These are phyloP conservation scores for Cabera pusaria DNA, from an alignment of 2,888 invertebrate species.

Conservation along the genomic window DNA sequence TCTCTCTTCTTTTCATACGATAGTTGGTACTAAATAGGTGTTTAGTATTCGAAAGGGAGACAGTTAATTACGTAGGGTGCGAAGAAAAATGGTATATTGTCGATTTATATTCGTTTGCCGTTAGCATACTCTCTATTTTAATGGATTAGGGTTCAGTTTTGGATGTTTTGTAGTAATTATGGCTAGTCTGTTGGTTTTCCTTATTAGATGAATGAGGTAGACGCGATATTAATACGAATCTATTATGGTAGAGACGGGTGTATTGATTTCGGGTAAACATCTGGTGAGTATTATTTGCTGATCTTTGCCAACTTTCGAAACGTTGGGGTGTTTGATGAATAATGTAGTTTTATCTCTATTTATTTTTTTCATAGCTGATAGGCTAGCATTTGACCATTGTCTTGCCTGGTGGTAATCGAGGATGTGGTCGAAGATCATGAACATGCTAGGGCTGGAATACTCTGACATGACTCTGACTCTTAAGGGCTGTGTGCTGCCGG, in stretches of 20 bases:
- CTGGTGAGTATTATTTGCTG: constrained; percentile 16
- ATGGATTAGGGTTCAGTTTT: constrained; percentile 29
- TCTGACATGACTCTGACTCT: too few relatives aligned
- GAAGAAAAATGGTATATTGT: constrained; percentile 67
- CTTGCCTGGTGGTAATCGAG: too few relatives aligned
- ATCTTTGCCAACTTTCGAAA: constrained; percentile 7
- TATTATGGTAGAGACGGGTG: constrained; percentile 50
- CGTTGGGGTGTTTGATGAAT: too few relatives aligned
- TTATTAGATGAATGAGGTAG: constrained; percentile 55
- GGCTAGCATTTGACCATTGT: too few relatives aligned
- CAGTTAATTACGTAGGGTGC: constrained; percentile 78
- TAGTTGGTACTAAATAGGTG: constrained; percentile 78
- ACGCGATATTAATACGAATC: constrained; percentile 56
- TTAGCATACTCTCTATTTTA: constrained; percentile 18
- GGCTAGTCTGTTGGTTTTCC: constrained; percentile 48
- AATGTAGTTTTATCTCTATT: too few relatives aligned
- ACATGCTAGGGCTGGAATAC: too few relatives aligned
- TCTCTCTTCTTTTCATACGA: constrained; percentile 46
- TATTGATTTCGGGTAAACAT: constrained; percentile 46
- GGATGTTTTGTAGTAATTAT: constrained; percentile 22
- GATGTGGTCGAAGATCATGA: too few relatives aligned
- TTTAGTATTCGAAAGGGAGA: constrained; percentile 81
- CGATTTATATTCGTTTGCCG: constrained; percentile 26
- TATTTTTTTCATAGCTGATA: too few relatives aligned
- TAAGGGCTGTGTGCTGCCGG: too few relatives aligned